Percentiles rank a stretch among this genome's conserved stretches.
Conservation (phyloP, 2,113 vertebrate genomes). For the Trogon surrucura region DNA sequence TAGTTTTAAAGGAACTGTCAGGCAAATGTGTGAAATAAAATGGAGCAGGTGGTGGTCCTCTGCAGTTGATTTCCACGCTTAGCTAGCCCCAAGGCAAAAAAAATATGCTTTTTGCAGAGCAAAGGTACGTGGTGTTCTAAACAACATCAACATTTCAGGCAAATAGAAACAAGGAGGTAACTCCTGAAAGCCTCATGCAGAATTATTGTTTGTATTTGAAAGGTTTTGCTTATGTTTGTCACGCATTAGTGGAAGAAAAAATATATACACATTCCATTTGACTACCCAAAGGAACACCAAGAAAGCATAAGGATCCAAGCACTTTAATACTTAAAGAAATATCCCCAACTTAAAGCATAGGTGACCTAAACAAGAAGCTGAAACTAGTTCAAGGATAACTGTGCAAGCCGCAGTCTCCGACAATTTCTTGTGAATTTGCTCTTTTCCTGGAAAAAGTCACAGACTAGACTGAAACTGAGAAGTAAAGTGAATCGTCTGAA, state of each 20-base stretch:
- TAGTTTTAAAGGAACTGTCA: background rate
- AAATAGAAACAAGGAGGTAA: conserved; percentile 31
- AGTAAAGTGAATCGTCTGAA: background rate
- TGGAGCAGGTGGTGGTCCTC: background rate
- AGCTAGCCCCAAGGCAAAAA: background rate
- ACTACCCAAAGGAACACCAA: background rate
- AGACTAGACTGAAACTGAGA: background rate
- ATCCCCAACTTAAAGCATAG: background rate
- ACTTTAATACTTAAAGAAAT: background rate
- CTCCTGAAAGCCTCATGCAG: background rate
- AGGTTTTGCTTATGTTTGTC: background rate
- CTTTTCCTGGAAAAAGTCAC: background rate
- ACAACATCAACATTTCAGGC: background rate
- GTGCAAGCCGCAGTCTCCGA: background rate
- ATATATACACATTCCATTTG: background rate
- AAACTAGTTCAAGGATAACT: background rate
- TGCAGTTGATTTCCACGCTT: background rate
- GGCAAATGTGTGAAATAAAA: background rate
- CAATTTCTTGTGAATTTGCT: background rate
- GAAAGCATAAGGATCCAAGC: background rate
- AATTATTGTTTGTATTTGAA: background rate
- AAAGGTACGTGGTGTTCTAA: background rate
- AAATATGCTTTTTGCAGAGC: background rate
- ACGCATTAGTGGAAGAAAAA: background rate
- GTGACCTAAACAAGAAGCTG: background rate